These are phyloP conservation scores for Melieria picta DNA, from an alignment of 2,888 invertebrate genomes.

Conservation along the genomic window DNA sequence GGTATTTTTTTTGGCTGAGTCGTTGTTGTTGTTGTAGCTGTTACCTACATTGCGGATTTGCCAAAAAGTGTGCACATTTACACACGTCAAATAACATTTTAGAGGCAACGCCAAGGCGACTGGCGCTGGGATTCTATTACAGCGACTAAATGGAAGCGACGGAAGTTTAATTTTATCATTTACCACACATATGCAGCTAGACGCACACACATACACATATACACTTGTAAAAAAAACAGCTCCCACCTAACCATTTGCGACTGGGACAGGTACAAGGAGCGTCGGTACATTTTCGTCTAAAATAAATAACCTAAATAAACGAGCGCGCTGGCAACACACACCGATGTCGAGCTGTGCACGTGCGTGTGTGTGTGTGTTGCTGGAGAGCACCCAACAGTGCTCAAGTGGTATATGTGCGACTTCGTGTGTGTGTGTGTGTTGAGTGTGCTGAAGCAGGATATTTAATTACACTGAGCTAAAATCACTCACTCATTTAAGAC, in stretches of 20 bases:
- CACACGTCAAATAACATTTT: slow-evolving; percentile 6
- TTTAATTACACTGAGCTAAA: slow-evolving; percentile 24
- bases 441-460: slow-evolving; percentile 3
- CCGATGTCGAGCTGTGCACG: too few species aligned
- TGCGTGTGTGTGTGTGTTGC: too few species aligned
- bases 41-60: slow-evolving; percentile 10
- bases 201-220: not conserved
- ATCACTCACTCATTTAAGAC: slow-evolving; percentile 27
- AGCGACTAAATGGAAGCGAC: slow-evolving; percentile 2
- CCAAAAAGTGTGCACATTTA: slow-evolving; percentile 7
- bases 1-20: too few species aligned
- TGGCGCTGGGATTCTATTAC: not conserved
- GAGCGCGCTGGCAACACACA: too few species aligned
- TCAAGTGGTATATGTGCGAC: not conserved
- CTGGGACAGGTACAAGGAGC: too few species aligned
- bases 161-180: slow-evolving; percentile 22
- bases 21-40: not conserved
- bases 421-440: not conserved
- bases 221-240: not conserved
- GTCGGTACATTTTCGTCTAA: not conserved
- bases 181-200: slow-evolving; percentile 14
- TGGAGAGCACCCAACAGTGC: not conserved
- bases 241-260: too few species aligned
- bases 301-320: not conserved
- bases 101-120: slow-evolving; percentile 1